Evolutionary conservation across 2,888 invertebrate genomes (phyloP), one percentile per base, ranked within the genome.

Genomic region (Geotrupes spiniger): DNA sequence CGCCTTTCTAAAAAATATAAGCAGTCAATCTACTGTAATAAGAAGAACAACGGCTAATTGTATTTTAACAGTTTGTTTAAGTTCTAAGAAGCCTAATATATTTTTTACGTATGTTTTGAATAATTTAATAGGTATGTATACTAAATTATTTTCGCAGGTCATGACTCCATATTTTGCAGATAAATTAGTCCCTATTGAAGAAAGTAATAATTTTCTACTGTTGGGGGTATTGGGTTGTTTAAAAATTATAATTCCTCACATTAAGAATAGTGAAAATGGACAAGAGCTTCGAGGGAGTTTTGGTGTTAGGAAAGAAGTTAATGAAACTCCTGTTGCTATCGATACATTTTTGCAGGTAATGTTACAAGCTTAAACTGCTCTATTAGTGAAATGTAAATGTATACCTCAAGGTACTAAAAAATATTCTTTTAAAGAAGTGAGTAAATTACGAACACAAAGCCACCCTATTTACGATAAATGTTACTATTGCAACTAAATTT

Each of bases 11-110:
- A 75, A 74, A 0, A 88, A 89, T 64, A 74, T 87, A 43, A 78
- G 79, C 27, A 75, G 74, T 8, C 42, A 71, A 9, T 86, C 87
- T 54, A 84, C 92, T 2, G 85, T 86, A 1, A 83, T 91, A 51
- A 78, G 94, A 49, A 81, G 97, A 54, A 87, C 90, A 15, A 85
- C 91, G 21, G 85, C 92, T 1, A 82, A 80, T 42, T 89, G 90
- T 71, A 83, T 94, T 47, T 82, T 91, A 28, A 81, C 84, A 49
- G 79, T 93, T 45, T 91, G 92, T 72, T 78, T 86, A 51, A 82
- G 91, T 73, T 85, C 85, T 53, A 78, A 88, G 43, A 90, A 89
- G 68, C 81, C 83, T 2, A 71, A 74, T 49, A 73, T 81, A 54
- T 87, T 88, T 72, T 72, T 84, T 52, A 76, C 79, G 1, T 80